Base-by-base conservation (phyloP, 2,888 invertebrate species). In the Panopea generosa region DNA sequence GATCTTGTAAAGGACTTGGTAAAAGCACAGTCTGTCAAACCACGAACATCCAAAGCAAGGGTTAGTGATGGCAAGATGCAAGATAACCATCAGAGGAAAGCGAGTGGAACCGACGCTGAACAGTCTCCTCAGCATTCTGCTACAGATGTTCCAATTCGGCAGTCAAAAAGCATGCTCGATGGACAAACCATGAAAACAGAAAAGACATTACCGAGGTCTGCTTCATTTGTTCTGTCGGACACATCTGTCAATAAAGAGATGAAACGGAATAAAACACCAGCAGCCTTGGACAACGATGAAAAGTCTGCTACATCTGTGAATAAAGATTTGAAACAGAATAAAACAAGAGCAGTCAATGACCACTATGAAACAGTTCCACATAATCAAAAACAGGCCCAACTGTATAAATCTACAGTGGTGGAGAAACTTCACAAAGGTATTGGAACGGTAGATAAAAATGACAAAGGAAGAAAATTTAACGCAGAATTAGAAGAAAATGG, bases 1-100 rank as follows among this genome's bases (percentile, higher is more conserved):
- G 74, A 81, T 22, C 56, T 81, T 14, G 81, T 77, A 0, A 60
- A 65, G 52, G 61, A 68, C 1, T 59, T 81, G 4, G 63, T 72
- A 20, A 61, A 69, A 45, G 67, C 61, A n/a, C 50, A 65, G 16
- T 59, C 66, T 26, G 49, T 61, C 16, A 81, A 74, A 56, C 61
- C 45, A 7, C 4, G 33, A 33, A 33, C 4, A 33, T 4, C 4
- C 11, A 33, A 33, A 33, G 33, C 40, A 29, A 53, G 18, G 29
- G 50, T 22, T 49, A 52, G 27, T 24, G 52, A 52, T 26, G n/a
- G 22, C 33, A 33, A 38, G 38, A 38, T 24, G 40, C 16, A 59
- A 26, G 26, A 18, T 20, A 52, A 24, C 2, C 11, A 16, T 16
- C 43, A 66, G 38, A 47, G 47, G 4, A 38, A 16, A 14, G 26